Base-by-base conservation (phyloP, 2,888 invertebrate genomes). In the Pterostichus niger region DNA sequence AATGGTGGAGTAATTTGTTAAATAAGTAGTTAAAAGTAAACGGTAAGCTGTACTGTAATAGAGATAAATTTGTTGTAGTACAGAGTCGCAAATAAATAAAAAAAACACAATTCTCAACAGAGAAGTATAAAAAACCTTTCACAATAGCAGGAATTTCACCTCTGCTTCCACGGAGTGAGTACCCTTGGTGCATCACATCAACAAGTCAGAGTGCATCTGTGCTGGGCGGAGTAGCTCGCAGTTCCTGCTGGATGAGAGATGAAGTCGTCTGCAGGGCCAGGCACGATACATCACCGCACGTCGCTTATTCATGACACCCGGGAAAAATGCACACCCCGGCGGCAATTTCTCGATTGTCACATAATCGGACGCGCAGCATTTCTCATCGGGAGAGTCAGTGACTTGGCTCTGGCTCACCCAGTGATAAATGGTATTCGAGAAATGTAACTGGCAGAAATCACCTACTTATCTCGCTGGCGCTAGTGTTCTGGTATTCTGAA, bases 301-400 rank as follows among this genome's bases (percentile, higher is more conserved):
- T 81, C 73, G 56, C 56, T 81, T 82, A 82, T 82, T 82, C 82
- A 82, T 75, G 75, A 59, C 82, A 54, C 71, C 46, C 49, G 49
- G 15, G 68, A 82, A 82, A 82, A 82, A 82, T 82, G 75, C 82
- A 44, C 24, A 13, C 61, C 56, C 82, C 59, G 82, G n/a, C 75
- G 82, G 82, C 82, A 82, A 82, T 82, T 82, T 82, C 75, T 82
- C 82, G 75, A 82, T 82, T 82, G 82, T 82, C 82, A 82, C 71
- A 82, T 82, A 75, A 82, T 82, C 82, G 82, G 82, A 82, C 82
- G 82, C 82, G 59, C 13, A 13, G 61, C 82, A 82, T 82, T 82
- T 82, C 82, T 82, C 82, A 82, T 68, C 75, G 59, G 33, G 11
- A 24, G 13, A 79, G 11, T 35, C 64, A 33, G 11, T 64, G 64